phyloP scores from a whole-genome alignment of 2,113 vertebrate species.

The Odobenus rosmarus region DNA sequence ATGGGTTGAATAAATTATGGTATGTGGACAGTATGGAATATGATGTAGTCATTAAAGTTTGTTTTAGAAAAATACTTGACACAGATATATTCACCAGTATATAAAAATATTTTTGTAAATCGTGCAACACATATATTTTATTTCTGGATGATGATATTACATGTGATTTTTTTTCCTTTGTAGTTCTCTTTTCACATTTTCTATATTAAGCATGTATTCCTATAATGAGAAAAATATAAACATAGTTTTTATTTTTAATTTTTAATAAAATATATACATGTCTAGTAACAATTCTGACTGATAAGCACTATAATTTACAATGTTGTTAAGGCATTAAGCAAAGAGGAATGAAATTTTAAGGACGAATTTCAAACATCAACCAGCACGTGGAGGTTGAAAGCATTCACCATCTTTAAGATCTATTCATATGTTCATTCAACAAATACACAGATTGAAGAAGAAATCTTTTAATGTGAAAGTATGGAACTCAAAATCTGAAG shows the following conservation, averaged over 20 bases:
- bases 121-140: background rate
- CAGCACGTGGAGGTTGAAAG: background rate
- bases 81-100: background rate
- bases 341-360: conserved; percentile 16
- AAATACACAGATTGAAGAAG: background rate
- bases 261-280: background rate
- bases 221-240: background rate
- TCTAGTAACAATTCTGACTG: background rate
- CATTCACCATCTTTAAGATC: background rate
- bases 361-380: conserved; percentile 14
- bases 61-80: background rate
- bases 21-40: background rate
- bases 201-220: background rate
- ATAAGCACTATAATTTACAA: background rate
- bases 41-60: background rate
- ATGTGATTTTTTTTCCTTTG: background rate
- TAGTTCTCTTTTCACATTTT: background rate
- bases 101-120: background rate
- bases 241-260: background rate
- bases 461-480: background rate
- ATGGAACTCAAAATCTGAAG: background rate
- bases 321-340: background rate
- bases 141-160: background rate
- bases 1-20: background rate
- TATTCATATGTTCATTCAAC: background rate